Conservation (phyloP, 2,113 vertebrate genomes). For the Tyto alba region DNA sequence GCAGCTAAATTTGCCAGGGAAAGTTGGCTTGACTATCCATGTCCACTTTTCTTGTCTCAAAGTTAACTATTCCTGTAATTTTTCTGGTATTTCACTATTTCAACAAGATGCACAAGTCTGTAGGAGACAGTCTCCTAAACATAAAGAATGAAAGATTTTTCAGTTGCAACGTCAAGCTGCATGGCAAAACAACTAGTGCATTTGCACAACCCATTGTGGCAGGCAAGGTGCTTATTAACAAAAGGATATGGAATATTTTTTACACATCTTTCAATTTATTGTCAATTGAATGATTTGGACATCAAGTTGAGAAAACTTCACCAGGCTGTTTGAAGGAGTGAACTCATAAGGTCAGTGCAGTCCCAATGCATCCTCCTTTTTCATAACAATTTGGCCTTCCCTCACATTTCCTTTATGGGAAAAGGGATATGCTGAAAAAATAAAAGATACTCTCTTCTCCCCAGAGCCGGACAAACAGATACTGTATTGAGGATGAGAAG, state of each 20-base stretch:
- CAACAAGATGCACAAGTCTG: not conserved
- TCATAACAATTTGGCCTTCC: not conserved
- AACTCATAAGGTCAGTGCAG: not conserved
- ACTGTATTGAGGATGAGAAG: not conserved
- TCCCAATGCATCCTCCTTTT: accelerated
- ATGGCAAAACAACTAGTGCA: not conserved
- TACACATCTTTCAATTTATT: not conserved
- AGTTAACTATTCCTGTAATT: not conserved
- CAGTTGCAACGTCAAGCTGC: not conserved
- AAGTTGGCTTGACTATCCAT: conserved; percentile 23
- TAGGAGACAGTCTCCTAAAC: not conserved
- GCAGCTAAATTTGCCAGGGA: conserved; percentile 26
- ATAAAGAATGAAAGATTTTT: not conserved
- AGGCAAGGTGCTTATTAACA: not conserved
- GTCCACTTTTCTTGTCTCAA: not conserved
- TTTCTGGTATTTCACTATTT: not conserved
- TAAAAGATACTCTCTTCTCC: not conserved
- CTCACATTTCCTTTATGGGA: not conserved
- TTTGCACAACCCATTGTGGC: not conserved
- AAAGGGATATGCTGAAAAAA: not conserved
- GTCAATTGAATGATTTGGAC: not conserved
- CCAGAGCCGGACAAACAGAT: not conserved
- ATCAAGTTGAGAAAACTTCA: not conserved
- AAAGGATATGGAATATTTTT: not conserved
- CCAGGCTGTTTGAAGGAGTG: not conserved